Evolutionary conservation across 2,888 invertebrate genomes (phyloP).

Genomic region (Patella caerulea): DNA sequence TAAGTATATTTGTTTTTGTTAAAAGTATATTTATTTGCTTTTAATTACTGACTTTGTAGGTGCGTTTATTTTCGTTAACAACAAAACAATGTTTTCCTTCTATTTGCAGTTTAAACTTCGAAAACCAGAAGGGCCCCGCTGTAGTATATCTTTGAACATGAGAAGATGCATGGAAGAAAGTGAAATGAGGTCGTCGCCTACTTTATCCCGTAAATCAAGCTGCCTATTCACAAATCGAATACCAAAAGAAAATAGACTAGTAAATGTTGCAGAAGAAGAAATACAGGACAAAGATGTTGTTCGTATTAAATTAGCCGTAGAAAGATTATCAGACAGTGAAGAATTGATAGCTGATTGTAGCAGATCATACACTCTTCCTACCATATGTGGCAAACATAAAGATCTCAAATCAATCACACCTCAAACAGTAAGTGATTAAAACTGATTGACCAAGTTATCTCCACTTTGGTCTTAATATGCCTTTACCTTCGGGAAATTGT

Average conservation of each 20-base stretch:
- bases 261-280: background rate
- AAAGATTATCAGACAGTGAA: background rate
- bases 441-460: no score
- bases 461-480: no score
- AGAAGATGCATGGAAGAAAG: background rate
- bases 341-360: slow-evolving; percentile 11
- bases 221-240: background rate
- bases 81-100: background rate
- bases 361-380: background rate
- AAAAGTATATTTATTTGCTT: no score
- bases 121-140: background rate
- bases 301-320: slow-evolving; percentile 1
- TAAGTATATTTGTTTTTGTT: no score
- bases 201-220: background rate
- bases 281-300: background rate
- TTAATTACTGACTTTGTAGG: no score
- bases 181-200: background rate
- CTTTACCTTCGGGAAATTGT: background rate
- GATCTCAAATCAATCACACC: background rate
- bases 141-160: background rate
- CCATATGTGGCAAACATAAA: slow-evolving; percentile 8
- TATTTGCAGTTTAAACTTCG: background rate
- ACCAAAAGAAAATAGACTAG: background rate
- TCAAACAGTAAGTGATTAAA: background rate
- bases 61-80: no score